A percentile compares a stretch with the other conserved stretches of the same genome.
phyloP scores from a whole-genome alignment of 2,888 invertebrate genomes.

The Tetramorium bicarinatum region DNA sequence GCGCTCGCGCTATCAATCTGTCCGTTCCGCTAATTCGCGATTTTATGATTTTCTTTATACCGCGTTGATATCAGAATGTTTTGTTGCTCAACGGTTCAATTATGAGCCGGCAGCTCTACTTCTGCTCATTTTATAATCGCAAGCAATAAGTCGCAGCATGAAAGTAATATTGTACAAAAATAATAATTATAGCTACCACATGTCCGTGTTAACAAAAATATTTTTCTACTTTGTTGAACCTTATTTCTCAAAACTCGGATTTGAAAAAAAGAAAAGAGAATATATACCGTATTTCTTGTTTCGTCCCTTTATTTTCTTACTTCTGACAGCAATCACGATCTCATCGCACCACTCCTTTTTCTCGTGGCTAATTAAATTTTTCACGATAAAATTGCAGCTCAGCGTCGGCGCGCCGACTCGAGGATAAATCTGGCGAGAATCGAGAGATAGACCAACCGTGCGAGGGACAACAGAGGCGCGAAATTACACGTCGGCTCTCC shows the following conservation, averaged over 20 bases:
- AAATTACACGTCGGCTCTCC: constrained; percentile 46
- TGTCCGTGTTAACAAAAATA: background rate
- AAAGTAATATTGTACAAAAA: background rate
- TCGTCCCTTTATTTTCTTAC: background rate
- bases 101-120: constrained; percentile 13
- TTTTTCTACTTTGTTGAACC: background rate
- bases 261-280: background rate
- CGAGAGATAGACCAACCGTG: background rate
- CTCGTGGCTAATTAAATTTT: background rate
- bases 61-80: constrained; percentile 27
- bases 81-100: constrained; percentile 35
- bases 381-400: constrained; percentile 16
- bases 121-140: constrained; percentile 4
- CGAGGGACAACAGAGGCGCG: constrained; percentile 28
- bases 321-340: background rate
- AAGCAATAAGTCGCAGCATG: background rate
- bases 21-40: constrained; percentile 52
- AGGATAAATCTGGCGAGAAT: background rate
- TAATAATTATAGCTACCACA: background rate
- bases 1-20: constrained; percentile 55
- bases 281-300: background rate
- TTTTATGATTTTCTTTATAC: constrained; percentile 33
- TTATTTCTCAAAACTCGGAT: constrained; percentile 10
- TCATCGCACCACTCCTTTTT: background rate
- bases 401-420: background rate